Evolutionary conservation across 2,888 invertebrate genomes (phyloP), one percentile per base, ranked within the genome.

Genomic region (Galerucella pusilla): DNA sequence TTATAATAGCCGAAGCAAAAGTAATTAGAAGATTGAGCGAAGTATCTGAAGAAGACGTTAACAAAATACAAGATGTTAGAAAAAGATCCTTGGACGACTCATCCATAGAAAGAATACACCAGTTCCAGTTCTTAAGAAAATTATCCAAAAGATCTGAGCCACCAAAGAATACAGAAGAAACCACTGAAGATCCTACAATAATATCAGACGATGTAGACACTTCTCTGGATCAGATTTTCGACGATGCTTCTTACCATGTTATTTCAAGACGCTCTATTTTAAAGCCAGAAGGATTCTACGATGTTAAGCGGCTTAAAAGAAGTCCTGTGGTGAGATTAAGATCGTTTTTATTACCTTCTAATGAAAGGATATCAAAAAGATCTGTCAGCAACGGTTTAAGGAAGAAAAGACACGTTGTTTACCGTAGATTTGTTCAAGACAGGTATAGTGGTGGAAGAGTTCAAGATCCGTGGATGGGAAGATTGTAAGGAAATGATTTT

Each of bases 381-480:
- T 57, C 57, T 42, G 52, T 25, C 3, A 42, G 4, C 5, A 20
- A 69, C 25, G 28, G 25, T 65, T 46, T 59, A 11, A 69, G 42
- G 57, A 45, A n/a, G 6, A 59, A 67, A 67, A 66, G 54, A 14
- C 45, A 66, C 5, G 42, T 66, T 16, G 60, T 72, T 12, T 66
- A 72, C n/a, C 65, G 72, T 6, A 66, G 72, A 67, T 72, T 72
- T 60, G 72, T 16, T 6, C 66, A 72, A 67, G 72, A 72, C 49
- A 66, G 72, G 10, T 72, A 60, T n/a, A 67, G 66, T 11, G 72
- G 72, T 28, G 72, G 72, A 28, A 49, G 60, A 12, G 59, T 66
- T 57, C 35, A 60, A 35, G 66, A 72, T 12, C 25, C 72, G 2
- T 72, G 72, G 72, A 72, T 72, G 72, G 72, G 72, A 35, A 45